Evolutionary conservation across 2,888 invertebrate species (phyloP).

Genomic region (Ormyrus rosae): DNA sequence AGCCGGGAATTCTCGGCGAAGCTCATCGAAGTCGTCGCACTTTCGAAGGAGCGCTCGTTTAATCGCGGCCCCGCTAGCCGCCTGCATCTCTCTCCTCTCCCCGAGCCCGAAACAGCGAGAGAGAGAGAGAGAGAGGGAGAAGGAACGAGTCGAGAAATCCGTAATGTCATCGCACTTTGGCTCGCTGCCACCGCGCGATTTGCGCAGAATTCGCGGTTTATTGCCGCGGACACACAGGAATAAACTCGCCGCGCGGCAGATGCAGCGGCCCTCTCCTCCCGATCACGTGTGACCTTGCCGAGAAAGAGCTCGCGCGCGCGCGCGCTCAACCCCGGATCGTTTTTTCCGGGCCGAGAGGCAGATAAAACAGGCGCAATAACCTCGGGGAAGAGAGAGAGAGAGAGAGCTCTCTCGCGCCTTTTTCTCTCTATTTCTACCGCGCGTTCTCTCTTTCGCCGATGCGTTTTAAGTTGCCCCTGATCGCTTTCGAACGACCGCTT

Average conservation of each 20-base stretch:
- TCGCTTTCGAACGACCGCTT: constrained; percentile 42
- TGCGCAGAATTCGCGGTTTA: constrained; percentile 53
- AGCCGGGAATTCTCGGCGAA: constrained; percentile 11
- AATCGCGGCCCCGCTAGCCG: constrained; percentile 29
- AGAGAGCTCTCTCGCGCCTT: neutral
- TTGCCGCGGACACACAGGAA: constrained; percentile 51
- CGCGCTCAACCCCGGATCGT: neutral
- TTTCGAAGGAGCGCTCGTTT: constrained; percentile 43
- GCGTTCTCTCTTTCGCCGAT: neutral
- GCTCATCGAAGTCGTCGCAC: constrained; percentile 41
- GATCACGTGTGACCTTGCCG: constrained; percentile 45
- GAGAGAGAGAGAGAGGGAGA: neutral
- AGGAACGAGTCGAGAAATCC: constrained; percentile 29
- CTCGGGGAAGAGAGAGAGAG: neutral
- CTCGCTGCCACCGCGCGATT: constrained; percentile 46
- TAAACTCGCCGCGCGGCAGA: constrained; percentile 39
- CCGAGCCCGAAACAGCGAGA: neutral
- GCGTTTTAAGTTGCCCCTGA: constrained; percentile 33
- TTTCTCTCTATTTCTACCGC: neutral
- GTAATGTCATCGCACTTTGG: constrained; percentile 58
- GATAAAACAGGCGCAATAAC: constrained; percentile 8
- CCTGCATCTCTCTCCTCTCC: neutral
- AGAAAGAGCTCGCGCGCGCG: neutral
- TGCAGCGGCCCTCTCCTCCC: neutral
- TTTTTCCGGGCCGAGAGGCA: no score